Base-by-base conservation (phyloP, 2,113 vertebrate genomes). In the Stictonetta naevosa region DNA sequence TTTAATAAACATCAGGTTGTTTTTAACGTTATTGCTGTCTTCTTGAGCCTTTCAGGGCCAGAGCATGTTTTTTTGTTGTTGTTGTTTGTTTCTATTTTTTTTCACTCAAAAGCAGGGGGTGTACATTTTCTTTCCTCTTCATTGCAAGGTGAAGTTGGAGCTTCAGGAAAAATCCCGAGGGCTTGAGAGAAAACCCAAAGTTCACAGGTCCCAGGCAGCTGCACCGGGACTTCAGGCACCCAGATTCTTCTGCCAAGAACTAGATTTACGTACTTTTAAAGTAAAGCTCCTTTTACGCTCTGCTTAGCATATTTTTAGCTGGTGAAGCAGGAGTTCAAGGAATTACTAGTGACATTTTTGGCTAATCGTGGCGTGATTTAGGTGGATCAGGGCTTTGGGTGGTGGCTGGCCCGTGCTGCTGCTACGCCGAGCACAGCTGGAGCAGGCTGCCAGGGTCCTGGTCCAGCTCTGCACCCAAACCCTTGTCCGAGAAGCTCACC, bases 381-480 rank as follows among this genome's bases (percentile, higher is more conserved):
- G 67, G 40, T 42, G 60, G 60, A 42, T 26, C 50, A 22, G 40
- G 56, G 1, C 11, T 0, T 3, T 2, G 9, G 25, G 40, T 33
- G n/a, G 23, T 2, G 50, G 23, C 23, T 10, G n/a, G 9, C 11
- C 33, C 33, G 21, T 8, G 36, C 69, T 29, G 20, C n/a, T 40
- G 52, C 38, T 38, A 10, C n/a, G 22, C 5, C 2, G 2, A 2
- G 25, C 44, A 5, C 15, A 8, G 38, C 22, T 8, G 79, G 71
- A 17, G 56, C 10, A 9, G 0, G 5, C 16, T 8, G 34, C 0
- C 3, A 4, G 0, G 21, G 17, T 36, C 22, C 13, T 5, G 55
- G 6, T 14, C 36, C 23, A 4, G 29, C 63, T 56, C 16, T 20
- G 3, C 4, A 1, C 1, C 15, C 1, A 1, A 18, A 4, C 22